Evolutionary conservation across 2,797 vertebrate species (phyloP).

Genomic region (Sorex maritimensis): DNA sequence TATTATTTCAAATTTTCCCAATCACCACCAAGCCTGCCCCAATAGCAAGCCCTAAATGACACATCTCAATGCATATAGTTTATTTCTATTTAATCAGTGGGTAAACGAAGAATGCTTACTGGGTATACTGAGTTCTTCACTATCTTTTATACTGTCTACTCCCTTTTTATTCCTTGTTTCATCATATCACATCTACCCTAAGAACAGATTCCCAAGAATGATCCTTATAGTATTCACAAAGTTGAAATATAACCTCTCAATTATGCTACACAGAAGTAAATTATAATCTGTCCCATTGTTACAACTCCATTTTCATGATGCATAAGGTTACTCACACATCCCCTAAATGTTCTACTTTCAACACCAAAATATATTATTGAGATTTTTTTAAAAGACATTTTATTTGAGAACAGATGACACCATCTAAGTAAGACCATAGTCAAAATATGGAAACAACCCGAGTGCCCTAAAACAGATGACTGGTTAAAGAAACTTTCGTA

Average conservation of each 20-base stretch:
- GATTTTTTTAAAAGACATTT: conserved; percentile 27
- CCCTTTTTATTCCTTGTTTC: background rate
- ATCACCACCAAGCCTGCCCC: too few species aligned
- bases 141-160: too few species aligned
- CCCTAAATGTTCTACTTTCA: background rate
- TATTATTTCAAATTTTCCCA: too few species aligned
- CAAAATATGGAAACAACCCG: too few species aligned
- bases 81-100: background rate
- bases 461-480: too few species aligned
- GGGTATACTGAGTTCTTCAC: background rate
- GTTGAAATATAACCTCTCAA: conserved; percentile 41
- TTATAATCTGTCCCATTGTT: conserved; percentile 9
- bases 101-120: background rate
- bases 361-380: conserved; percentile 22
- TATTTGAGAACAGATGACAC: conserved; percentile 60
- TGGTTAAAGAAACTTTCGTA: too few species aligned
- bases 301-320: background rate
- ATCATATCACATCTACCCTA: conserved; percentile 15
- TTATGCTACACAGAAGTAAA: conserved; percentile 11
- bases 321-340: background rate
- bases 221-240: conserved; percentile 62
- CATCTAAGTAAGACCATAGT: conserved; percentile 47
- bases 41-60: too few species aligned
- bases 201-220: conserved; percentile 43
- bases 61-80: background rate